Conservation (phyloP, 64 coral and sea anemone genomes). For the Hydrozoanthus tunicans region DNA sequence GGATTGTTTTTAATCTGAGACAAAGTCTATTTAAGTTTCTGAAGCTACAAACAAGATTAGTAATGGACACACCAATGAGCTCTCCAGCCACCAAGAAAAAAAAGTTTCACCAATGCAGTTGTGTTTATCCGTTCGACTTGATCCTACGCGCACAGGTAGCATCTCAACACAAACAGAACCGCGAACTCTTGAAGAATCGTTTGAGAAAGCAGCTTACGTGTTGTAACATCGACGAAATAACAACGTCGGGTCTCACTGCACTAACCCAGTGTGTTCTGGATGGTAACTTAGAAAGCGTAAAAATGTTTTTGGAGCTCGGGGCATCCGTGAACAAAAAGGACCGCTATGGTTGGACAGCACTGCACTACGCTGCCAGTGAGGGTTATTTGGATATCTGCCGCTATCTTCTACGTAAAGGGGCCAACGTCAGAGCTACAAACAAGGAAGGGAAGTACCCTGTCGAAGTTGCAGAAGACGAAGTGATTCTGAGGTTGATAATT, state of each 20-base stretch:
- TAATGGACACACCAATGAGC: conserved; percentile 1
- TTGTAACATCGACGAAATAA: conserved; percentile 88
- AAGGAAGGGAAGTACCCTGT: conserved; percentile 88
- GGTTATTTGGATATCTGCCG: conserved; percentile 88
- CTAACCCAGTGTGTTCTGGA: conserved; percentile 91
- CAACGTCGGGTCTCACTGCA: conserved; percentile 86
- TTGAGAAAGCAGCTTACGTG: conserved; percentile 69
- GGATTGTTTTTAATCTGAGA: not conserved
- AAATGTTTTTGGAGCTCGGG: conserved; percentile 85
- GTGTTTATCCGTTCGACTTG: conserved; percentile 35
- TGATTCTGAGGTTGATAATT: conserved; percentile 74
- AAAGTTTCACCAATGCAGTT: not conserved
- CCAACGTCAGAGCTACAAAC: conserved; percentile 74
- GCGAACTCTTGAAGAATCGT: conserved; percentile 70
- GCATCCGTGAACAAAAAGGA: conserved; percentile 88
- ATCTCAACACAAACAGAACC: conserved; percentile 51
- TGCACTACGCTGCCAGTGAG: conserved; percentile 95
- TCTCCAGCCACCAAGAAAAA: conserved; percentile 27
- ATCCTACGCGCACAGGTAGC: conserved; percentile 39
- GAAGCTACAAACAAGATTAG: not conserved
- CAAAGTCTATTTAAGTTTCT: not conserved
- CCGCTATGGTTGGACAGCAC: conserved; percentile 75
- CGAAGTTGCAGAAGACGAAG: conserved; percentile 90
- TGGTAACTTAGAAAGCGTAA: conserved; percentile 80
- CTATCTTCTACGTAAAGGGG: conserved; percentile 77